These are phyloP conservation scores for Agrochola lychnidis DNA, from an alignment of 2,888 invertebrate species.

Conservation along the genomic window DNA sequence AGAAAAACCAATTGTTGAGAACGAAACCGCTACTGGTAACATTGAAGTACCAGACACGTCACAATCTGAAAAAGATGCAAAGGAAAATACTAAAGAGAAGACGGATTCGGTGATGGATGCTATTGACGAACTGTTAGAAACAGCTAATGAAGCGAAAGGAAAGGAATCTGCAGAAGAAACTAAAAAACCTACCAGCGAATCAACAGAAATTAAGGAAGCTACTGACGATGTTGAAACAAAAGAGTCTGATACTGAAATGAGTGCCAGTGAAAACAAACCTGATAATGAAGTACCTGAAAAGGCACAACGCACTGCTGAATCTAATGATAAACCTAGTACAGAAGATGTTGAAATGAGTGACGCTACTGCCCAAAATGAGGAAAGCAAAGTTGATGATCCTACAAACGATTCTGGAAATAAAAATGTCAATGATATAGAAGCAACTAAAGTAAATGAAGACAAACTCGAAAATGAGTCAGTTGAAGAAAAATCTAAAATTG, in stretches of 20 bases:
- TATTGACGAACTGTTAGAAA: conserved; percentile 57
- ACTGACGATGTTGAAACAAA: conserved; percentile 37
- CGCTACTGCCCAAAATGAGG: conserved; percentile 11
- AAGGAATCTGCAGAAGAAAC: conserved; percentile 28
- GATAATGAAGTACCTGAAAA: conserved; percentile 21
- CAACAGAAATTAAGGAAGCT: conserved; percentile 41
- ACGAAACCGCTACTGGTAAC: conserved; percentile 21
- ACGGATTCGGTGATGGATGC: conserved; percentile 58
- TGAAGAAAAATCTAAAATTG: conserved; percentile 22
- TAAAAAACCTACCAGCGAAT: conserved; percentile 27
- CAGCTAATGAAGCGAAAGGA: conserved; percentile 33
- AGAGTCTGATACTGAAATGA: conserved; percentile 57
- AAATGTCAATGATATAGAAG: conserved; percentile 1
- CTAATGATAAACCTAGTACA: conserved; percentile 15
- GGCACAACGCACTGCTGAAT: conserved; percentile 12
- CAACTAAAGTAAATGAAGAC: conserved; percentile 18
- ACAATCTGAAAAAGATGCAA: conserved; percentile 26
- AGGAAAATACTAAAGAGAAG: conserved; percentile 47
- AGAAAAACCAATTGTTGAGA: conserved; percentile 7
- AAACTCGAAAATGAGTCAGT: conserved; percentile 14
- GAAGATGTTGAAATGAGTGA: conserved; percentile 44
- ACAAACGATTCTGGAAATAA: conserved; percentile 18
- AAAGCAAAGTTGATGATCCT: conserved; percentile 18
- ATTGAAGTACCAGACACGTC: conserved; percentile 49
- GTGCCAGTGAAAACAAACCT: conserved; percentile 35